Evolutionary conservation across 2,797 vertebrate species (phyloP), one percentile per base, ranked within the genome.

Genomic region (Tiaroga cobitis): DNA sequence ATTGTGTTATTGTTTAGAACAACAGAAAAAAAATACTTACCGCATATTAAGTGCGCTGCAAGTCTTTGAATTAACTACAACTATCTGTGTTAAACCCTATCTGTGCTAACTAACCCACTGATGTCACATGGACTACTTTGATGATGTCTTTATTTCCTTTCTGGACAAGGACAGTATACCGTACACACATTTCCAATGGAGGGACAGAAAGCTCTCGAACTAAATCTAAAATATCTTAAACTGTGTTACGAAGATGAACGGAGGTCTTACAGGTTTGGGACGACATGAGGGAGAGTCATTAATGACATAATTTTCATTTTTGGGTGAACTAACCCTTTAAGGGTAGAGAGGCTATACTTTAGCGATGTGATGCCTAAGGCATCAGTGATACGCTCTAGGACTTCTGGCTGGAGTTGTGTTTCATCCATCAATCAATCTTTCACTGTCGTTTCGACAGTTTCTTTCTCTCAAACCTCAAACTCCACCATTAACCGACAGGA

Each of bases 401-500:
- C 85, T 61, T 81, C 83, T 80, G 80, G 74, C 69, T 32, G 26
- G 83, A 24, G 74, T 85, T 82, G n/a, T 4, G 72, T 87, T 89
- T 87, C 89, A 80, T 83, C 83, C 69, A 46, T 81, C 81, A 83
- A 73, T 81, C 72, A 41, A 7, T 61, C 32, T 81, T 70, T 21
- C n/a, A 37, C 51, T 61, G 75, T 88, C 78, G 75, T 39, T 74
- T 69, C 39, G 39, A 86, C 72, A 56, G 73, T 26, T 46, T 84
- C 65, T n/a, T 85, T 73, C 76, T 68, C 56, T 78, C 32, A 29
- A 34, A 43, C 74, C 78, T 81, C 43, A 61, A 78, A 77, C 32
- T 76, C 86, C 43, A 79, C 67, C 68, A 68, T 37, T 86, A 83
- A 89, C 75, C 41, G 86, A 86, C 86, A 90, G 87, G 87, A 89